Percentiles rank a stretch among this genome's conserved stretches.
Conservation (phyloP, 2,888 invertebrate genomes). For the Allolobophora icterica region DNA sequence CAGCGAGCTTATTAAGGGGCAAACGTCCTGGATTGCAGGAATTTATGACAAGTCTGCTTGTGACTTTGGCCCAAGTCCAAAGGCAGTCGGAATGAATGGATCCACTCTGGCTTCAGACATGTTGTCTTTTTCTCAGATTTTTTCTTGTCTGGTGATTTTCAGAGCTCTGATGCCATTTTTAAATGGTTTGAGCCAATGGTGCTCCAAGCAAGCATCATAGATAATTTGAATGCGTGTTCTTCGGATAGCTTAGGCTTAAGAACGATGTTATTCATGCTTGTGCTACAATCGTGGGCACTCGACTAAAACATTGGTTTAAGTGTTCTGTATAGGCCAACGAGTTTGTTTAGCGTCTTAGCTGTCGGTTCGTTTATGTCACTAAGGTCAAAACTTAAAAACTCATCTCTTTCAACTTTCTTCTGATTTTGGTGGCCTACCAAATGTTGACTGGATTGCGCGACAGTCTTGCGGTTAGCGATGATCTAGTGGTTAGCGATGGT, state of each 20-base stretch:
- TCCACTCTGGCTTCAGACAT: not conserved
- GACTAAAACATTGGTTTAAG: not conserved
- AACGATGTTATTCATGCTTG: not conserved
- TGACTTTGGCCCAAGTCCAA: not conserved
- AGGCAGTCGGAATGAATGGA: not conserved
- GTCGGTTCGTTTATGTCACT: not conserved
- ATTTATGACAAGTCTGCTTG: not conserved
- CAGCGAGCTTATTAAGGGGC: not conserved
- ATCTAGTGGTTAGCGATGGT: no score
- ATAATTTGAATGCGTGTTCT: not conserved
- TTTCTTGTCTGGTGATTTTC: not conserved
- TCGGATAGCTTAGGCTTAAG: not conserved
- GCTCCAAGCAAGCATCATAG: not conserved
- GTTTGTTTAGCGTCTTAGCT: not conserved
- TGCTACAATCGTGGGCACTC: not conserved
- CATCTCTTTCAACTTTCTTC: not conserved
- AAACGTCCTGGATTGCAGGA: not conserved
- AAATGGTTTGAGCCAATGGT: not conserved
- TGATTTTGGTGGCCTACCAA: no score
- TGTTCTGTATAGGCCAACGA: not conserved
- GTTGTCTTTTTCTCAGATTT: no score
- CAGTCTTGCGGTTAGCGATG: no score
- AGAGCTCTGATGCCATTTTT: not conserved
- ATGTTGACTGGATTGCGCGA: no score
- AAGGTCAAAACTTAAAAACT: not conserved